Evolutionary conservation across 1,140 invertebrate species (phyloP), one percentile per base, ranked within the genome.

Genomic region (Epicauta chinensis): DNA sequence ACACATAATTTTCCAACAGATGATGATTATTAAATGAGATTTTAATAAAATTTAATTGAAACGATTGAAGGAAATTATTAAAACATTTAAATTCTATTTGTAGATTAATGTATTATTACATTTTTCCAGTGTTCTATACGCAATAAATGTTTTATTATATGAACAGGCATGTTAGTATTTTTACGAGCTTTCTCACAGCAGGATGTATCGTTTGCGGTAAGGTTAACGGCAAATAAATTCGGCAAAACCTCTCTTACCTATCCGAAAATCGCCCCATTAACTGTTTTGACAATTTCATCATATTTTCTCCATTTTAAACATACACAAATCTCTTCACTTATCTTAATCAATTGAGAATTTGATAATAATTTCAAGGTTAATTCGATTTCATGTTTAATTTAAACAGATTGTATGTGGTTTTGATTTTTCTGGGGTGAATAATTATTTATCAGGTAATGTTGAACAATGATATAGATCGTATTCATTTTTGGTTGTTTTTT

Each of bases 181-280:
- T 55, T 55, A 55, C 53, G 53, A 55, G 53, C 53, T 49, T 55
- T 55, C 48, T 49, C 53, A 44, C 53, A 55, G 53, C 53, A 34
- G 53, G 53, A 48, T 55, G 40, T 30, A 37, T 55, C 53, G 53
- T 55, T 55, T 55, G 53, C 53, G 45, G 45, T 45, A 49, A 53
- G 51, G 51, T 47, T 46, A 45, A 48, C 51, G 46, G 51, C 43
- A 46, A 53, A 55, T 55, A 55, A 46, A 55, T 55, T 55, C 48
- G 48, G 14, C 46, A 55, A 55, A 7, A 46, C 43, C 53, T 55
- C 43, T 40, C 36, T 55, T 55, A 49, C 53, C 46, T 55, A 55
- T 40, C 34, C 48, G 29, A 41, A 46, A 40, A 41, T 49, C 46
- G 34, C 36, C 36, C 53, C 53, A 47, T 47, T 47, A 47, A 47